Percentiles rank a stretch among this genome's conserved stretches.
These are phyloP conservation scores for Papio anubis DNA, from an alignment of 2,113 vertebrate species.

Conservation along the genomic window DNA sequence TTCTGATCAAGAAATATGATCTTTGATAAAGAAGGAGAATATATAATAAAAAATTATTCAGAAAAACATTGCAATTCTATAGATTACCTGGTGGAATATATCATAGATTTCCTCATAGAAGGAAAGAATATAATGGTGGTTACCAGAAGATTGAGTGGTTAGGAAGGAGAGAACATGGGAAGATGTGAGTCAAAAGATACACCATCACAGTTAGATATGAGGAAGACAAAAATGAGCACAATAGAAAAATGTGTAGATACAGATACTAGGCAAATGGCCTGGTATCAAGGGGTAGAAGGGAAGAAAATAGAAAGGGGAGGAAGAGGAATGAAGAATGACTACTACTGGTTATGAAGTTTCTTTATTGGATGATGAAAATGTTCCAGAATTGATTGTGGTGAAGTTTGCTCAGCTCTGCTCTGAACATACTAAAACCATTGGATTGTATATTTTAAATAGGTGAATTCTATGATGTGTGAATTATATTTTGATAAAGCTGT, in stretches of 20 bases:
- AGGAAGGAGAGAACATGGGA: neutral
- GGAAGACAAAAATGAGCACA: neutral
- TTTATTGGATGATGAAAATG: neutral
- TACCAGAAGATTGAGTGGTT: neutral
- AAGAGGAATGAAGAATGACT: neutral
- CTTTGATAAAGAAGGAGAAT: too few relatives aligned
- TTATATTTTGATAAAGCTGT: neutral
- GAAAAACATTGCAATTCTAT: too few relatives aligned
- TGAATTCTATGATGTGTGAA: neutral
- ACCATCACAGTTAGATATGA: neutral
- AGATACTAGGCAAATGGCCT: neutral
- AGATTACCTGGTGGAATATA: neutral
- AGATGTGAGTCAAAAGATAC: neutral
- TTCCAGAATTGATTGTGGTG: neutral
- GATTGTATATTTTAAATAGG: neutral
- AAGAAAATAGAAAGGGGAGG: neutral
- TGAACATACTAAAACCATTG: neutral
- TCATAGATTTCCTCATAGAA: neutral
- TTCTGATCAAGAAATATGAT: too few relatives aligned
- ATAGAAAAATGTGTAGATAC: neutral
- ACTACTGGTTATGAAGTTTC: neutral
- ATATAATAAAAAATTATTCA: too few relatives aligned
- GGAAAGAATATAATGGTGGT: neutral
- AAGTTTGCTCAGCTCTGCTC: neutral
- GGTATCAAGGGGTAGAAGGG: neutral